Base-by-base conservation (phyloP, 2,888 invertebrate species). In the Zygaena filipendulae region DNA sequence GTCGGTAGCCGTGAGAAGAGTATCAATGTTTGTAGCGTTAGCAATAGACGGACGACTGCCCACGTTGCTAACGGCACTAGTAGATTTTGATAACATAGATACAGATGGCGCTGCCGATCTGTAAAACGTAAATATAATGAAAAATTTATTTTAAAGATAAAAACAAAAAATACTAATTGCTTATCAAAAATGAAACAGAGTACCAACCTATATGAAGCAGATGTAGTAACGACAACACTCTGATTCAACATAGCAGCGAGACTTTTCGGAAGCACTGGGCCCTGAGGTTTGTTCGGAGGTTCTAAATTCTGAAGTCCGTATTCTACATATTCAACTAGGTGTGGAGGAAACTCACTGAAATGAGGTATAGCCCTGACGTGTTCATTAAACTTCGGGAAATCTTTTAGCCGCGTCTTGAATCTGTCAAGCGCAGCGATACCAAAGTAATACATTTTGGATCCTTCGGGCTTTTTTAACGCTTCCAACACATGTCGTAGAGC, bases 1-100 rank as follows among this genome's bases (percentile, higher is more conserved):
- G 43, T 92, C 92, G 2, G 94, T 92, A 5, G 93, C 93, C 1
- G 88, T 91, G 10, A 95, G 74, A 29, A 96, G 74, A 0, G 95
- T 96, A 52, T 95, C 95, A 40, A 95, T 95, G 57, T 95, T 96
- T 4, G 95, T 95, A 0, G 95, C 92, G 54, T 91, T 93, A 1
- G 94, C 94, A 40, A 95, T 94, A 0, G 93, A 94, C 11, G 92
- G 93, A 67, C 84, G 62, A 3, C 64, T 61, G 21, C 69, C 67
- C 4, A n/a, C n/a, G 68, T 63, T 69, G 52, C 85, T 80, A 45
- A 84, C 68, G 13, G 54, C 56, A 77, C 66, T 83, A 7, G 84
- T 81, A 1, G 87, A 83, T 35, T 89, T 87, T 0, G 86, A 82
- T 26, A 86, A 82, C 19, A 82, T 83, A 30, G 83, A 81, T 21